phyloP scores from a whole-genome alignment of 2,888 invertebrate genomes.

The Apotomis betuletana region DNA sequence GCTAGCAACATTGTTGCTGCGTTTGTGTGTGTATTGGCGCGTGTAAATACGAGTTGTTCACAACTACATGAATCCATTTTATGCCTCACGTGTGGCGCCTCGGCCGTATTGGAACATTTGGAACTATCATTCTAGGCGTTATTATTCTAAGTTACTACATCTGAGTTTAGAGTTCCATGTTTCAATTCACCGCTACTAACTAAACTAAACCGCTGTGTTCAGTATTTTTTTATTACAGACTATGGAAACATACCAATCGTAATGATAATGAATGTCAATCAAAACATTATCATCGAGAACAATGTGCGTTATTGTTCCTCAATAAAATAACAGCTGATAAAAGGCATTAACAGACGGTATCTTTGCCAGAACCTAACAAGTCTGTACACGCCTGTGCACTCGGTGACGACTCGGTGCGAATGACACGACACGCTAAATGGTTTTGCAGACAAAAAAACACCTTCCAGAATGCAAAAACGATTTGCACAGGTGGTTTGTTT shows the following conservation, averaged over 20 bases:
- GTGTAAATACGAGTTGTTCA: no score
- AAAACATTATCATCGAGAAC: slow-evolving; percentile 15
- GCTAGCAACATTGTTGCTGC: no score
- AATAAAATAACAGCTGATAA: slow-evolving; percentile 2
- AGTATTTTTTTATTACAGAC: background rate
- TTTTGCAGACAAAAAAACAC: slow-evolving; percentile 35
- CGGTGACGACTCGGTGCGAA: slow-evolving; percentile 16
- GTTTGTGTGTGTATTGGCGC: no score
- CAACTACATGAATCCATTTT: no score
- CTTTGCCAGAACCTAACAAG: slow-evolving; percentile 23
- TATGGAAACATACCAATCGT: background rate
- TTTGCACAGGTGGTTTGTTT: slow-evolving; percentile 30
- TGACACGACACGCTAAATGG: slow-evolving; percentile 35
- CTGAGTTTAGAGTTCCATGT: no score
- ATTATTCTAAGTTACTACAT: no score
- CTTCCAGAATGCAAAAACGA: slow-evolving; percentile 20
- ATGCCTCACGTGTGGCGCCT: no score
- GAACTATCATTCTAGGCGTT: no score
- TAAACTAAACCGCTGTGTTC: no score
- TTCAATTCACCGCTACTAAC: no score
- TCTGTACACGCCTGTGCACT: slow-evolving; percentile 24
- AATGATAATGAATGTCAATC: slow-evolving; percentile 10
- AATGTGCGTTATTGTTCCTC: slow-evolving; percentile 11
- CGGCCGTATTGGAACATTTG: no score
- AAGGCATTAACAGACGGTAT: slow-evolving; percentile 21